Percentiles rank a stretch among this genome's conserved stretches.
Evolutionary conservation across 2,797 vertebrate genomes (phyloP).

Genomic region (Vipera ursinii): DNA sequence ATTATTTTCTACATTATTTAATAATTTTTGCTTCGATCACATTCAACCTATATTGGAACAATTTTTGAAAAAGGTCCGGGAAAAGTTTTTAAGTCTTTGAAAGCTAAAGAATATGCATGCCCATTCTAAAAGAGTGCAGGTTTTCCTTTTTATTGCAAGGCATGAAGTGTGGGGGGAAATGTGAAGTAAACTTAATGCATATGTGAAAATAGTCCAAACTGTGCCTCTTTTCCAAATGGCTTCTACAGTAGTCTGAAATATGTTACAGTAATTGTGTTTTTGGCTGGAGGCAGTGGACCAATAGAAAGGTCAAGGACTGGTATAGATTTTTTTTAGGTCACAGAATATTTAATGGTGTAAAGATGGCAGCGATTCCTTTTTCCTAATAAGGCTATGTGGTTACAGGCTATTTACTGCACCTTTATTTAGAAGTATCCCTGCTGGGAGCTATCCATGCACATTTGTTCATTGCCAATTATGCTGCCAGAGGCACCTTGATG

Average conservation of each 20-base stretch:
- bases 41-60: too few species aligned
- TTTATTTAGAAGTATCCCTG: conserved; percentile 41
- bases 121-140: not conserved
- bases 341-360: not conserved
- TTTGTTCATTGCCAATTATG: conserved; percentile 45
- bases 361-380: not conserved
- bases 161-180: not conserved
- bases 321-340: not conserved
- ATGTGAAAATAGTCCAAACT: not conserved
- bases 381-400: not conserved
- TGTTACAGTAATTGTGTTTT: not conserved
- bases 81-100: too few species aligned
- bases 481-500: conserved; percentile 28
- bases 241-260: not conserved
- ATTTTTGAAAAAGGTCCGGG: too few species aligned
- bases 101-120: too few species aligned
- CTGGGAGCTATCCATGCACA: conserved; percentile 27
- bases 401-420: conserved; percentile 27
- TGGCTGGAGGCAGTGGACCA: not conserved
- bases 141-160: not conserved
- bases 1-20: too few species aligned
- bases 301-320: not conserved
- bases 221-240: not conserved
- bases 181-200: not conserved
- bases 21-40: too few species aligned